Evolutionary conservation across 2,888 invertebrate genomes (phyloP), one percentile per base, ranked within the genome.

Genomic region (Euclidia mi): DNA sequence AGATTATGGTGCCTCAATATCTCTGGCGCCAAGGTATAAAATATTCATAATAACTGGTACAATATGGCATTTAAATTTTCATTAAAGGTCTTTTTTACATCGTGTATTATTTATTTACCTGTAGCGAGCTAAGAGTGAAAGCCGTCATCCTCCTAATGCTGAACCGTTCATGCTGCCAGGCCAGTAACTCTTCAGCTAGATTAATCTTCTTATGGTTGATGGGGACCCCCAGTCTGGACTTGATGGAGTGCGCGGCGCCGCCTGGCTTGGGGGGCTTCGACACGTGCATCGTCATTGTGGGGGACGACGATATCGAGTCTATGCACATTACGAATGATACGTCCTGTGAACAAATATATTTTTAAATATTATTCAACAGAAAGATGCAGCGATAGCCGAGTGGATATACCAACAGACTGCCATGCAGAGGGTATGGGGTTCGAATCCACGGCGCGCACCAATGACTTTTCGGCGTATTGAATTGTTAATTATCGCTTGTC

Each of bases 131-230:
- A 2, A 99, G 79, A 0, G 99, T 99, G 82, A 99, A 98, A 0
- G 99, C 99, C 0, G 98, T 97, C 78, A 99, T 95, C 65, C 99
- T 95, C 65, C 98, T 96, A 73, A 99, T 98, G 86, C 98, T 99
- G 91, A 98, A 99, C 68, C 98, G 95, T 89, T 99, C 99, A 82
- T 99, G 99, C 81, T 99, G 99, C 99, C 99, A 99, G 0, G 98
- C 98, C 20, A 99, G 90, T 50, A 97, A 95, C 71, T 98, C 98
- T 47, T 99, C 98, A 0, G 98, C 98, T 49, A 99, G 93, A 94
- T 99, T 99, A 74, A 99, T 99, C 95, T 99, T 99, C 92, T 99
- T 99, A 81, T 99, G 99, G 4, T 96, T 95, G 40, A 97, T 95
- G 60, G 97, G 96, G 0, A 94, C 87, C 0, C 92, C 89, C 1